A percentile compares a stretch with the other conserved stretches of the same genome.
Evolutionary conservation across 1,140 invertebrate genomes (phyloP).

Genomic region (Bombyx mandarina): DNA sequence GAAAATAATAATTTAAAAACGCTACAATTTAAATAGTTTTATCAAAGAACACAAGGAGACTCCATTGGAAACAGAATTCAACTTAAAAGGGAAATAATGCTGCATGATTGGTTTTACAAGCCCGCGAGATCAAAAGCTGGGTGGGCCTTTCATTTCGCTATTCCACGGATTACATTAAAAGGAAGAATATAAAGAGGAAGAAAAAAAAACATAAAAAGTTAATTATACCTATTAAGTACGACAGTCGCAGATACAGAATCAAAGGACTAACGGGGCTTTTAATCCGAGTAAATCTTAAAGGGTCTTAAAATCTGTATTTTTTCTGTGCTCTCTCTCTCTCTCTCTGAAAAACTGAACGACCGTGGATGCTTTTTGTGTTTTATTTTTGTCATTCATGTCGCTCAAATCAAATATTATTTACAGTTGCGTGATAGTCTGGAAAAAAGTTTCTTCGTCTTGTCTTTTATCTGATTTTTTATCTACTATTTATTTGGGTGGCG

Average conservation of each 20-base stretch:
- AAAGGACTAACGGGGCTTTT: conserved; percentile 26
- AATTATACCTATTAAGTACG: conserved; percentile 21
- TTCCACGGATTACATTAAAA: conserved; percentile 22
- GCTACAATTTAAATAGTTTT: conserved; percentile 4
- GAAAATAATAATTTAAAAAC: background rate
- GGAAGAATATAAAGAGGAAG: conserved; percentile 10
- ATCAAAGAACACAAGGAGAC: conserved; percentile 8
- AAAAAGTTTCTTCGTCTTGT: too few species aligned
- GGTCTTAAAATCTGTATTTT: conserved; percentile 2
- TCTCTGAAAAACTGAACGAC: too few species aligned
- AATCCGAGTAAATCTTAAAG: conserved; percentile 8
- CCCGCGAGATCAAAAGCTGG: conserved; percentile 19
- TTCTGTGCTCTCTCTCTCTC: background rate
- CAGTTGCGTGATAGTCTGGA: too few species aligned
- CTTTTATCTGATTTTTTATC: too few species aligned
- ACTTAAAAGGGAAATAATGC: conserved; percentile 23
- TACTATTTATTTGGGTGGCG: too few species aligned
- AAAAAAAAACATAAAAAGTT: conserved; percentile 20
- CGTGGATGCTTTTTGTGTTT: too few species aligned
- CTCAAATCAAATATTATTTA: too few species aligned
- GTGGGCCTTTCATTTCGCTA: conserved; percentile 21
- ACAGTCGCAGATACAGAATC: conserved; percentile 21
- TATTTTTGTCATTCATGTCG: too few species aligned
- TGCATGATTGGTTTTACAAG: conserved; percentile 26
- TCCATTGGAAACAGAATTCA: conserved; percentile 14